Evolutionary conservation across 2,888 invertebrate genomes (phyloP).

Genomic region (Caenorhabditis sinica): DNA sequence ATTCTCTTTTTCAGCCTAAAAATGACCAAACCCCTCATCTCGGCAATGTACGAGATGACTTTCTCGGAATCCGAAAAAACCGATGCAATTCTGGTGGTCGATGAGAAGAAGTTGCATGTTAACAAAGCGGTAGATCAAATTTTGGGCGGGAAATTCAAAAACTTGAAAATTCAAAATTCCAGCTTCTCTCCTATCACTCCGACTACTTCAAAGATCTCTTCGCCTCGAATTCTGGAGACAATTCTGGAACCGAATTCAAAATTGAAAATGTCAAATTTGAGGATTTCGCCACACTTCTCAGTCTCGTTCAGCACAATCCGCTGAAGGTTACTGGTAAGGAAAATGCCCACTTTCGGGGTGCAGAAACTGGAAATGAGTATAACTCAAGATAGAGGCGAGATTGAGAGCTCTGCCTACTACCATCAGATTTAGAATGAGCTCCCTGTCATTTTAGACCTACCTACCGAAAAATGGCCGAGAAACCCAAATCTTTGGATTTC

Average conservation of each 20-base stretch:
- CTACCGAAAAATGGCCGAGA: too few species aligned
- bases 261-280: constrained; percentile 1
- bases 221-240: not conserved
- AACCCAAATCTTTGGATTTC: too few species aligned
- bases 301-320: constrained; percentile 5
- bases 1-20: not conserved
- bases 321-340: not conserved
- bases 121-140: not conserved
- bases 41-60: not conserved
- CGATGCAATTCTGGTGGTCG: constrained; percentile 16
- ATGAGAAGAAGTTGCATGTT: constrained; percentile 11
- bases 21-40: not conserved
- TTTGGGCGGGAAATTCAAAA: not conserved
- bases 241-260: too few species aligned
- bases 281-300: not conserved
- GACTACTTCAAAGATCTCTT: constrained; percentile 12
- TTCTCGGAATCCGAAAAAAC: constrained; percentile 5
- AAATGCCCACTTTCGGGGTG: too few species aligned
- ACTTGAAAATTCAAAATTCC: not conserved
- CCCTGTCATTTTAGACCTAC: too few species aligned
- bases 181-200: constrained; percentile 22
- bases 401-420: not conserved
- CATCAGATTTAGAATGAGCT: too few species aligned
- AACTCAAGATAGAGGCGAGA: constrained; percentile 65
- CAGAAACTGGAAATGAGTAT: constrained; percentile 56